Percentiles rank a stretch among this genome's conserved stretches.
Conservation (phyloP, 2,797 vertebrate genomes). For the Acanthurus tractus region DNA sequence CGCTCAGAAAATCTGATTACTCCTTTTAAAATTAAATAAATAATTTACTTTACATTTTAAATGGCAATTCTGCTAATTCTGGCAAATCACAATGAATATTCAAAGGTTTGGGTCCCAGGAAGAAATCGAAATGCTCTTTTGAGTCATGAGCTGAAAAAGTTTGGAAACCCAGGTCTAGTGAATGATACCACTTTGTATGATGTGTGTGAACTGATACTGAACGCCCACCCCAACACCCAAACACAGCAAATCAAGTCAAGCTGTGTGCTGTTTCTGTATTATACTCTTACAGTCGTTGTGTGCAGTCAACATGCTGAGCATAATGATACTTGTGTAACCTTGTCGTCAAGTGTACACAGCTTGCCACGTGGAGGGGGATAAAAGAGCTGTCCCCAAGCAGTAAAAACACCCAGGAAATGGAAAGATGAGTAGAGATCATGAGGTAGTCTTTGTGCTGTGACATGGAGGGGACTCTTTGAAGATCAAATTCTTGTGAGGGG, state of each 20-base stretch:
- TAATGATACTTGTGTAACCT: constrained; percentile 41
- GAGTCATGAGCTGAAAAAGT: no score
- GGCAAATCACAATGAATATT: no score
- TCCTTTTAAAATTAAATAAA: no score
- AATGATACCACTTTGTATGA: constrained; percentile 1
- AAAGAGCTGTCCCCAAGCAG: constrained; percentile 33
- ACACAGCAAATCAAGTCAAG: neutral
- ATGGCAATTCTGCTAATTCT: no score
- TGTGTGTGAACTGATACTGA: neutral
- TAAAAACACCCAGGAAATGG: constrained; percentile 41
- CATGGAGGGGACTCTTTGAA: constrained; percentile 78
- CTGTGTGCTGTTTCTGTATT: constrained; percentile 1
- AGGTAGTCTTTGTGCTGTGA: constrained; percentile 63
- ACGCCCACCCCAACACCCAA: neutral
- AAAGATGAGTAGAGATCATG: constrained; percentile 53
- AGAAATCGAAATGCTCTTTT: no score
- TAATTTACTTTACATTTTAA: neutral
- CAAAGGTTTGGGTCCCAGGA: no score
- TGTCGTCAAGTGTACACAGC: constrained; percentile 12
- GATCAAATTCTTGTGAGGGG: constrained; percentile 76
- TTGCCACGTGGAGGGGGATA: constrained; percentile 17
- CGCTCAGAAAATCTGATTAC: no score
- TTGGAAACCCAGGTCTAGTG: neutral
- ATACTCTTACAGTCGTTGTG: constrained; percentile 13
- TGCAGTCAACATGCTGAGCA: constrained; percentile 25